Evolutionary conservation across 2,797 vertebrate species (phyloP).

Genomic region (Tolypeutes matacus): DNA sequence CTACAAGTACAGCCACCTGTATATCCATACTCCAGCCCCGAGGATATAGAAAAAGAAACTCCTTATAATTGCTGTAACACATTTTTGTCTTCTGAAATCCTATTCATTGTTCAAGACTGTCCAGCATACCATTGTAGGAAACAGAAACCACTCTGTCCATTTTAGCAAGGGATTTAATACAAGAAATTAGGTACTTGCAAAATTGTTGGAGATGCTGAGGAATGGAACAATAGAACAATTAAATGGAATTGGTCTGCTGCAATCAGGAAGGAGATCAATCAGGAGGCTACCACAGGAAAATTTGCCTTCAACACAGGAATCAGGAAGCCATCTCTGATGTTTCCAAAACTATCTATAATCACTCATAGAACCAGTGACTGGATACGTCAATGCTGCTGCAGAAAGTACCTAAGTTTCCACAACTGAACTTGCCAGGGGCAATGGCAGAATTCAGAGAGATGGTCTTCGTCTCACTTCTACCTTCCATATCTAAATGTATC

Average conservation of each 20-base stretch:
- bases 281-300: background rate
- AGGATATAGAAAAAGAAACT: background rate
- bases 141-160: background rate
- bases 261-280: background rate
- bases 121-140: background rate
- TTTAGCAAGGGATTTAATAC: background rate
- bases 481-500: background rate
- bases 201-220: background rate
- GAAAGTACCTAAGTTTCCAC: background rate
- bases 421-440: background rate
- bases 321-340: background rate
- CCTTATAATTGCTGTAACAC: background rate
- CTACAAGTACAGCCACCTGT: background rate
- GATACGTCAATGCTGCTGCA: background rate
- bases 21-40: background rate
- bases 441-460: background rate
- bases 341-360: background rate
- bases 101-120: background rate
- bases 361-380: background rate
- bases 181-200: background rate
- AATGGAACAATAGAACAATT: background rate
- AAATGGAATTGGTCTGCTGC: no score
- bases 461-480: background rate
- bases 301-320: background rate
- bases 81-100: constrained; percentile 6